Evolutionary conservation across 1,140 invertebrate genomes (phyloP), one percentile per base, ranked within the genome.

Genomic region (Zaprionus gabonicus): DNA sequence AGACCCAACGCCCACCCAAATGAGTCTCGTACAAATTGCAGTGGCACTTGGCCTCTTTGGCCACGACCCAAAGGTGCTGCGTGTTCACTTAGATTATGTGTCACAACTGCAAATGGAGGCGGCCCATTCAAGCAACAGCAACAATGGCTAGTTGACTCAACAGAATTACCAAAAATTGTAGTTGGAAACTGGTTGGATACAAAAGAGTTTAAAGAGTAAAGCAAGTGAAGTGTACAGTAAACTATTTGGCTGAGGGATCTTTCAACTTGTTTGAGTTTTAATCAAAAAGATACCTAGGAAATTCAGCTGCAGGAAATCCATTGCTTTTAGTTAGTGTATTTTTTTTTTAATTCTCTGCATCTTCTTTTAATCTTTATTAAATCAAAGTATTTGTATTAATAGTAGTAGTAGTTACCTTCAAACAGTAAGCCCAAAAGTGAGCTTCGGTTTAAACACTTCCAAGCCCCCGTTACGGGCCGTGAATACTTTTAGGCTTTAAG

Each of bases 1-100:
- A 49, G 51, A 51, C 49, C 25, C 44, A 53, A 65, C 71, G 60
- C 78, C 78, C 57, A 68, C 28, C 34, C 64, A 23, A 46, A 27
- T 65, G 55, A 59, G 70, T 49, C 78, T 63, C 20, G 56, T 71
- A 70, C 83, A 80, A 87, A 86, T 87, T 86, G 70, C 82, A 83
- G 83, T 83, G 81, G 73, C 83, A 81, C 70, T 78, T 87, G 77
- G 60, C 77, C 73, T 88, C 82, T 86, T 85, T 46, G 65, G 75
- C 41, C 31, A 56, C 41, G 41, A 81, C 60, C 67, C 49, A n/a
- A 44, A 75, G 53, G 58, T 72, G 44, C n/a, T 51, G 44, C 41
- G 60, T 69, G 51, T 66, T 68, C 46, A 49, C 25, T 59, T 31
- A 64, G 49, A 68, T 66, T 57, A 7, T 23, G 65, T 51, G 20